Conservation (phyloP, 2,888 invertebrate species). For the Drosophila differens region DNA sequence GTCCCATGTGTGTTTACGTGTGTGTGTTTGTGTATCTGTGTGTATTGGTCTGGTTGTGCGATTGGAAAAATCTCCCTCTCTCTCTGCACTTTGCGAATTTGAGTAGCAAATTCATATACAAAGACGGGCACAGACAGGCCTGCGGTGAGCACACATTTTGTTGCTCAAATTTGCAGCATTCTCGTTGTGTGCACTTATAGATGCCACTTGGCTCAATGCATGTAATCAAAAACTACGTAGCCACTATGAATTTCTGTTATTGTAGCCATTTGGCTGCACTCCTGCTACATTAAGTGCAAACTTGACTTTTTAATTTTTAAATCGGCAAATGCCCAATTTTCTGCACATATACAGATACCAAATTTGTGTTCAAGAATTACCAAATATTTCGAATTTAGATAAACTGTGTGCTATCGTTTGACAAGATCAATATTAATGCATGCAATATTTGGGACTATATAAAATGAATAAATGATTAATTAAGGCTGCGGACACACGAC, state of each 20-base stretch:
- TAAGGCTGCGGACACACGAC: background rate
- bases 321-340: background rate
- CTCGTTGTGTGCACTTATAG: slow-evolving; percentile 27
- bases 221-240: slow-evolving; percentile 13
- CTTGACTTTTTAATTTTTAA: background rate
- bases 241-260: slow-evolving; percentile 8
- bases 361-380: background rate
- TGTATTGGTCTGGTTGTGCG: background rate
- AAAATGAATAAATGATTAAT: background rate
- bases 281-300: background rate
- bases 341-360: background rate
- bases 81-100: slow-evolving; percentile 25
- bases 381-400: background rate
- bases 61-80: slow-evolving; percentile 15
- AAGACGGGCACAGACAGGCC: slow-evolving; percentile 3
- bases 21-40: background rate
- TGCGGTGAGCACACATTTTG: slow-evolving; percentile 24
- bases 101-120: slow-evolving; percentile 3
- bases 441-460: background rate
- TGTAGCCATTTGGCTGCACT: background rate
- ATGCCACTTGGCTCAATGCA: slow-evolving; percentile 21
- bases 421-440: background rate
- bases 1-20: background rate
- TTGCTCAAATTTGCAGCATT: slow-evolving; percentile 34
- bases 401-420: background rate